Evolutionary conservation across 2,888 invertebrate genomes (phyloP), one percentile per base, ranked within the genome.

Genomic region (Oligia latruncula): DNA sequence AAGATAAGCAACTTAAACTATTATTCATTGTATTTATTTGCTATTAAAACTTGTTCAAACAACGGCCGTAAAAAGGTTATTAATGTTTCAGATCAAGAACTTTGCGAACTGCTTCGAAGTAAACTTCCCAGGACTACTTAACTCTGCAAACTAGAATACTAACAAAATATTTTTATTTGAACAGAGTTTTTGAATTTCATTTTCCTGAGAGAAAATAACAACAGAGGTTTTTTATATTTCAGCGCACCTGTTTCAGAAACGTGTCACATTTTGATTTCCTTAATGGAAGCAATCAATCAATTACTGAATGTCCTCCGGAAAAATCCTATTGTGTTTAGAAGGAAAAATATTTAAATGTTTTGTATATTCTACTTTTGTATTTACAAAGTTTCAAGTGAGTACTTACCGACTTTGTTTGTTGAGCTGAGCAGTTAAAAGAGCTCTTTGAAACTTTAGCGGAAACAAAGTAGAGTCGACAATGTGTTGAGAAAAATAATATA

Each of bases 71-170:
- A 90, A 91, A 89, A 90, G 85, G 84, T 91, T 90, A 90, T 91
- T 90, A 91, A 89, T 89, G 86, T 90, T 90, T 88, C 76, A 87
- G 86, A 88, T 87, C 79, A 87, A 88, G 80, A 90, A 89, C 82
- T 91, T 90, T 84, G 80, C 73, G 81, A 88, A 88, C 85, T 87
- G 74, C 84, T 85, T 82, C 77, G 70, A 77, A 88, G 81, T 79
- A 88, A 90, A 89, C 87, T 91, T 90, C 77, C 74, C 68, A 49
- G 81, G 88, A 84, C 85, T 88, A 78, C 84, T 89, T 87, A 83
- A 83, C 79, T 88, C 78, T 35, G 62, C 58, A 77, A 85, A 87
- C 81, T 79, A 77, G 71, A 71, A 77, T 82, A 58, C 66, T 64
- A 81, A 85, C 76, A 74, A 84, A 85, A 74, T 80, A 77, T 79